These are phyloP conservation scores for Lepidochitona cinerea DNA, from an alignment of 2,888 invertebrate genomes.

Conservation along the genomic window DNA sequence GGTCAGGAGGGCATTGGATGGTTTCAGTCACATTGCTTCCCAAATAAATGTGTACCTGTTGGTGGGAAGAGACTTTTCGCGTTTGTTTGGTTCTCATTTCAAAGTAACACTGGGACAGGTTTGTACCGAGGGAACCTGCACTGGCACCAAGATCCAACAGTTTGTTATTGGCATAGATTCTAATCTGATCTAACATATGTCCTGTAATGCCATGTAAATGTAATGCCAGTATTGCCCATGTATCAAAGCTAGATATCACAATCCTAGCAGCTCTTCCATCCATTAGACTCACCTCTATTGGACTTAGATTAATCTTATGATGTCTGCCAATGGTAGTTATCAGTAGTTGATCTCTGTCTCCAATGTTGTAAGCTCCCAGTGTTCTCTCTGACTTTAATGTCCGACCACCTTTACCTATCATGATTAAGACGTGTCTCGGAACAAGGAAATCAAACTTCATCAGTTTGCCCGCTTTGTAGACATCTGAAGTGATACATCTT, in stretches of 20 bases:
- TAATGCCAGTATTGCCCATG: constrained; percentile 59
- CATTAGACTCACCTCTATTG: constrained; percentile 31
- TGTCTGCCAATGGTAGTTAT: constrained; percentile 56
- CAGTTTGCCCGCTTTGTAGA: background rate
- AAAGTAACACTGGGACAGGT: constrained; percentile 25
- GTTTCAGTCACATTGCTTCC: constrained; percentile 54
- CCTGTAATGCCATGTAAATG: constrained; percentile 56
- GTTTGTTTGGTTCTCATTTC: constrained; percentile 44
- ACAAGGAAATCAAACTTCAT: background rate
- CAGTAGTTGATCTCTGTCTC: constrained; percentile 41
- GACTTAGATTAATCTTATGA: constrained; percentile 43
- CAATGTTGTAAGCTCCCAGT: constrained; percentile 43
- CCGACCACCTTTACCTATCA: background rate
- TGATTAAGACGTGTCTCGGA: background rate
- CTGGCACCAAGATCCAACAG: constrained; percentile 43
- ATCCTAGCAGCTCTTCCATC: constrained; percentile 22
- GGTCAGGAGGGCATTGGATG: constrained; percentile 47
- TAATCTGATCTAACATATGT: constrained; percentile 54
- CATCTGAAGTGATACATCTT: background rate
- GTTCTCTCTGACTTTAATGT: background rate
- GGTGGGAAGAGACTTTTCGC: constrained; percentile 45
- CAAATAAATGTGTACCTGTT: constrained; percentile 48
- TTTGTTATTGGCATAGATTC: constrained; percentile 38
- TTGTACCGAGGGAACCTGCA: constrained; percentile 26
- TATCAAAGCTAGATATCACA: constrained; percentile 51